Base-by-base conservation (phyloP, 2,888 invertebrate genomes). In the Adineta ricciae region DNA sequence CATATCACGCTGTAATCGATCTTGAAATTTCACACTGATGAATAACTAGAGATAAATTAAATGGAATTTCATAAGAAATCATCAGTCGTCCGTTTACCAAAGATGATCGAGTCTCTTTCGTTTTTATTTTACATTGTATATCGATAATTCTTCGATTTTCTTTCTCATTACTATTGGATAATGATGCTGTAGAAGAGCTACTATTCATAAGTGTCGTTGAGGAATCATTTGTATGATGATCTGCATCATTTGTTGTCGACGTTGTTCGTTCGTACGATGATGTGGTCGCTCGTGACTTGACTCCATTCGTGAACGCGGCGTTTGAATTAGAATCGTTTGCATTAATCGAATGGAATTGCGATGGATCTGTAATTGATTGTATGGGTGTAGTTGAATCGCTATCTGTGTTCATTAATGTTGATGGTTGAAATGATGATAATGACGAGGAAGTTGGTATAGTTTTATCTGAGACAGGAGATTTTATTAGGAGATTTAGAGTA, bases 61-160 rank as follows among this genome's bases (percentile, higher is more conserved):
- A 3, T 41, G 2, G 41, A n/a, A 32, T n/a, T 24, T 0, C 38
- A 38, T 16, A 72, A 32, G 2, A 41, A 11, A 32, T 16, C 19
- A 11, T 9, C 5, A 11, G 9, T 36, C 16, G 0, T n/a, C 2
- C 3, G 2, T 14, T 41, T 78, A 78, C 78, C 78, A 78, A 78
- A 41, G 24, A 78, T 78, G 41, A 78, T 11, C 78, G 24, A 24
- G 78, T 78, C 11, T 78, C 78, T 78, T 78, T 78, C n/a, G 41
- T 78, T 78, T 78, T 78, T 7, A 78, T 9, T 78, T 78, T 78
- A 78, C 78, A 78, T n/a, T 78, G 78, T 78, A 78, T 78, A 78
- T 78, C 78, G 41, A 78, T 78, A 78, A 78, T 78, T 41, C 78
- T 11, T n/a, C 78, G 78, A 78, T 78, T 78, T 78, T 78, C 78